Percentiles rank a stretch among this genome's conserved stretches.
Evolutionary conservation across 1,140 invertebrate genomes (phyloP).

Genomic region (Solenopsis fugax): DNA sequence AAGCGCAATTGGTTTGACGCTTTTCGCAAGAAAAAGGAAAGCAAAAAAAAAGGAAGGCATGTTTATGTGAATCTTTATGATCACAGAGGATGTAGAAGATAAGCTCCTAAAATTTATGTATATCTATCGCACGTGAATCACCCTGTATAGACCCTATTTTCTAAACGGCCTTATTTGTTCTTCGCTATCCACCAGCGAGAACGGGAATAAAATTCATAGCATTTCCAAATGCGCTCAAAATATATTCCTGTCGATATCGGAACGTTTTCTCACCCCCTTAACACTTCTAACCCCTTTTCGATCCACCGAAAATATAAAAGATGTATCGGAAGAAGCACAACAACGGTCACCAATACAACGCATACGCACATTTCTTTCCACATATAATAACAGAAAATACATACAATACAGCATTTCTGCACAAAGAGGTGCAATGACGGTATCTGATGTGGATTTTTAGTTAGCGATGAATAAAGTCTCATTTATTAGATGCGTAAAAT

Average conservation of each 20-base stretch:
- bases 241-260: conserved; percentile 60
- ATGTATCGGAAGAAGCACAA: conserved; percentile 44
- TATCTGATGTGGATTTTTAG: conserved; percentile 4
- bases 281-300: conserved; percentile 27
- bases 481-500: neutral
- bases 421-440: neutral
- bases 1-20: conserved; percentile 20
- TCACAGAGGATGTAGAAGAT: neutral
- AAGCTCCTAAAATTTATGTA: conserved; percentile 44
- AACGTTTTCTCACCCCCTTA: conserved; percentile 42
- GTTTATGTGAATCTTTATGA: conserved; percentile 35
- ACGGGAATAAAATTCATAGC: conserved; percentile 56
- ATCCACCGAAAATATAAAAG: conserved; percentile 54
- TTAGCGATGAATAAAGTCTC: neutral
- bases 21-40: neutral
- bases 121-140: conserved; percentile 47
- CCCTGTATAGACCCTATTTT: conserved; percentile 38
- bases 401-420: neutral
- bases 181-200: conserved; percentile 18
- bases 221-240: conserved; percentile 42
- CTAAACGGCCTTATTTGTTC: conserved; percentile 54
- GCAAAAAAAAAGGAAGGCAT: conserved; percentile 11
- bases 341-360: conserved; percentile 15
- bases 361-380: conserved; percentile 1
- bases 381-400: conserved; percentile 12